Evolutionary conservation across 2,888 invertebrate species (phyloP), one percentile per base, ranked within the genome.

Genomic region (Protonemura montana): DNA sequence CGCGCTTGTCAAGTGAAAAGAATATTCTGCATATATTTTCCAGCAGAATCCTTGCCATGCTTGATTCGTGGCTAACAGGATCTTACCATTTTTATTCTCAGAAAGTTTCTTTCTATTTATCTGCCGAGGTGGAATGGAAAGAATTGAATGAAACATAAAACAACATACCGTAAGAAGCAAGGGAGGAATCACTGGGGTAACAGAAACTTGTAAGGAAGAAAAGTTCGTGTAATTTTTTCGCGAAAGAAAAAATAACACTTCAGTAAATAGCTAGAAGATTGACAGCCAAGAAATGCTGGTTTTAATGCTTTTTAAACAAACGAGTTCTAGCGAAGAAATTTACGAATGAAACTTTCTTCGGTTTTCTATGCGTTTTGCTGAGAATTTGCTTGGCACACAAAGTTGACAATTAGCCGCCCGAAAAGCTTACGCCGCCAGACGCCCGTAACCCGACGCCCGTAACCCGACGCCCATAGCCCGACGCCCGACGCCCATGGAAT

Each of bases 191-290:
- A 81, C 41, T 76, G 85, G 80, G 85, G 83, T 86, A 87, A 88
- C 87, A 87, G 87, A 80, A 88, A 85, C 28, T 27, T 81, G 81
- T 28, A 28, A 81, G 85, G 86, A 86, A 87, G 86, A 85, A 87
- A 87, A 87, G 86, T 87, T 87, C 86, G 59, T 87, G 85, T 87
- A 87, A 88, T 87, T 87, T 87, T 87, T 88, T 88, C 87, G 84
- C 82, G 84, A 85, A 85, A 83, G 86, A 87, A 88, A 87, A 88
- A 88, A 86, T 86, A 87, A 87, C 87, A 88, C 87, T 87, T 88
- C 88, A 88, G 88, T 88, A 88, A 87, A 88, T 87, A 88, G 87
- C 87, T 86, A 82, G 76, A 85, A 87, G 88, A 88, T 86, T 88
- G 88, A 88, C 88, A 87, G 87, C 85, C 82, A 86, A 87, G 82